These are phyloP conservation scores for Andrena hattorfiana DNA, from an alignment of 2,888 invertebrate species.

Conservation along the genomic window DNA sequence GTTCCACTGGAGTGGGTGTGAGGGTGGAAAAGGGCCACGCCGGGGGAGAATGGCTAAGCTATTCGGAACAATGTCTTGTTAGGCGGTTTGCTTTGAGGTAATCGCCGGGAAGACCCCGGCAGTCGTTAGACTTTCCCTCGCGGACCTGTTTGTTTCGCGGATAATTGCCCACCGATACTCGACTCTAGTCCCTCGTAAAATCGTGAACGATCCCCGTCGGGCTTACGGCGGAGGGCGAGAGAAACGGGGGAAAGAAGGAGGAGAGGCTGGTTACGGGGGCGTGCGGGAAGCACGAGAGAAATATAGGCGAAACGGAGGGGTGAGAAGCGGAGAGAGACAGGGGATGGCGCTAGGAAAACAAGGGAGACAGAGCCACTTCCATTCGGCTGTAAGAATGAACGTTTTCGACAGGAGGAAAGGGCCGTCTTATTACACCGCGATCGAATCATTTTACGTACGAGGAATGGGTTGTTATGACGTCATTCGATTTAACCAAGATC, in stretches of 20 bases:
- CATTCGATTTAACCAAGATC: conserved; percentile 45
- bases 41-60: conserved; percentile 79
- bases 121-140: conserved; percentile 78
- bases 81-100: conserved; percentile 83
- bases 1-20: conserved; percentile 65
- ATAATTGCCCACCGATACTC: conserved; percentile 77
- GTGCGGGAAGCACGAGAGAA: not conserved
- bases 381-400: conserved; percentile 26
- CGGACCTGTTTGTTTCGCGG: conserved; percentile 77
- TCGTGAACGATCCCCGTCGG: conserved; percentile 72
- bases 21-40: conserved; percentile 71
- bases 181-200: conserved; percentile 74
- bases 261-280: conserved; percentile 2
- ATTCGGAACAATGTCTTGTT: conserved; percentile 84
- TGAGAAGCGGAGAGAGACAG: conserved; percentile 7
- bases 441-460: conserved; percentile 32
- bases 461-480: conserved; percentile 23
- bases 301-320: conserved; percentile 2
- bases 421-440: conserved; percentile 47
- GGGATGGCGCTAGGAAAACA: not conserved
- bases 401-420: conserved; percentile 11
- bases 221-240: conserved; percentile 47
- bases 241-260: conserved; percentile 23
- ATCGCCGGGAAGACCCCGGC: conserved; percentile 79
- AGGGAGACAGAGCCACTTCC: not conserved